Percentiles rank a stretch among this genome's conserved stretches.
Conservation (phyloP, 2,797 vertebrate species). For the Cirrhinus molitorella region DNA sequence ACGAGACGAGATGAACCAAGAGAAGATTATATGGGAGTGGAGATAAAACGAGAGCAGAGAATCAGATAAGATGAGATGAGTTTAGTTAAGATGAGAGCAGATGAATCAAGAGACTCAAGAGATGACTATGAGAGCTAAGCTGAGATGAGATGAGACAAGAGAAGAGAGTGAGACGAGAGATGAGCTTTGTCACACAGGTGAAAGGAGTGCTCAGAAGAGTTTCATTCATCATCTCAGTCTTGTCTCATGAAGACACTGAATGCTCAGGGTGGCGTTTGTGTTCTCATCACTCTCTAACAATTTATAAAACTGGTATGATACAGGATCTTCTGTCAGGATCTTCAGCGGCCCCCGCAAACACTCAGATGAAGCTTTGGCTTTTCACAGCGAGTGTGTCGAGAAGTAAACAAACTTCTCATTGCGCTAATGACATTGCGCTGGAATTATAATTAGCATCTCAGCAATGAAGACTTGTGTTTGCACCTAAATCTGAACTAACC, state of each 20-base stretch:
- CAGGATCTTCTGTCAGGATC: conserved; percentile 71
- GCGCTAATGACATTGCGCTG: conserved; percentile 15
- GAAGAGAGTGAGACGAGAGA: too few species aligned
- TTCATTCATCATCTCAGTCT: conserved; percentile 75
- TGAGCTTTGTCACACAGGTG: conserved; percentile 44
- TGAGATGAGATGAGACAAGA: not conserved
- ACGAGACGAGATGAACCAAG: not conserved
- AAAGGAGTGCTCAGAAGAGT: conserved; percentile 69
- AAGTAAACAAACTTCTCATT: not conserved
- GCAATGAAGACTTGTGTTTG: not conserved
- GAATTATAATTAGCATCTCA: conserved; percentile 38
- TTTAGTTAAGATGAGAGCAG: too few species aligned
- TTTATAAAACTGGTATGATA: not conserved
- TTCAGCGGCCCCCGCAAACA: conserved; percentile 72
- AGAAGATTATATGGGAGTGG: too few species aligned
- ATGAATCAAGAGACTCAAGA: not conserved
- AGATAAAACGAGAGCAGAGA: too few species aligned
- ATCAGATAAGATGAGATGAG: too few species aligned
- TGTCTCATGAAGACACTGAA: conserved; percentile 74
- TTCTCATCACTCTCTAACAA: conserved; percentile 77
- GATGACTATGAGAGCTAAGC: not conserved
- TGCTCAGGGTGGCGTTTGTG: conserved; percentile 73
- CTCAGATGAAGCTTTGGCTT: conserved; percentile 79
- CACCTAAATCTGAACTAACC: not conserved
- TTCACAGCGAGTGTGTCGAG: conserved; percentile 43